phyloP scores from a whole-genome alignment of 1,140 invertebrate genomes.

The Scaptomyza hsui region DNA sequence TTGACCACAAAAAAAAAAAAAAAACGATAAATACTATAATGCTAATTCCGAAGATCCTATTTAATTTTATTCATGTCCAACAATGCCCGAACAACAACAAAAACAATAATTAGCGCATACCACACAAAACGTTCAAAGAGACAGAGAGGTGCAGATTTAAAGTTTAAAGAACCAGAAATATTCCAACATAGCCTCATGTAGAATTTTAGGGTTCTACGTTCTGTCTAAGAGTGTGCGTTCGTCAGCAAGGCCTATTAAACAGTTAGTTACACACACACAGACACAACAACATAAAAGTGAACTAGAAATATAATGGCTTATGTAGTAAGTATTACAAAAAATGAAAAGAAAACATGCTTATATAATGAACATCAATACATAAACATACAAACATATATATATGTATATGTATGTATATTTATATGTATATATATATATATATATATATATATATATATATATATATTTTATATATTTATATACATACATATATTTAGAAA shows the following conservation, averaged over 20 bases:
- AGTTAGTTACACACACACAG: conserved; percentile 9
- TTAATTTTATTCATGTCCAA: conserved; percentile 25
- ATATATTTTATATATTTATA: not conserved
- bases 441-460: conserved; percentile 1
- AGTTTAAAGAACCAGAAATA: not conserved
- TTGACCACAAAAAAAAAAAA: conserved; percentile 4
- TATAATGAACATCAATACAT: conserved; percentile 30
- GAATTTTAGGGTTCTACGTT: not conserved
- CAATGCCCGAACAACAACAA: conserved; percentile 11
- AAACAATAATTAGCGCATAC: conserved; percentile 10
- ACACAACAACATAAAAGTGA: conserved; percentile 22
- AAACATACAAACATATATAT: not conserved
- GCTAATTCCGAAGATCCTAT: conserved; percentile 24
- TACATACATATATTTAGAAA: not conserved
- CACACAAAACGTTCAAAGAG: not conserved
- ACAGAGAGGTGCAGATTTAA: not conserved
- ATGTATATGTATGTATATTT: not conserved
- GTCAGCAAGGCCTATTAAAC: not conserved
- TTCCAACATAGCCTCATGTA: not conserved
- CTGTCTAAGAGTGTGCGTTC: conserved; percentile 2
- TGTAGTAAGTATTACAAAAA: conserved; percentile 29
- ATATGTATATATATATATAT: not conserved
- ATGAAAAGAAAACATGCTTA: conserved; percentile 22
- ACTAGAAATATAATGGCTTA: conserved; percentile 26
- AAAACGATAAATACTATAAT: conserved; percentile 9